Conservation (phyloP, 2,888 invertebrate species). For the Rhyacophila evoluta region DNA sequence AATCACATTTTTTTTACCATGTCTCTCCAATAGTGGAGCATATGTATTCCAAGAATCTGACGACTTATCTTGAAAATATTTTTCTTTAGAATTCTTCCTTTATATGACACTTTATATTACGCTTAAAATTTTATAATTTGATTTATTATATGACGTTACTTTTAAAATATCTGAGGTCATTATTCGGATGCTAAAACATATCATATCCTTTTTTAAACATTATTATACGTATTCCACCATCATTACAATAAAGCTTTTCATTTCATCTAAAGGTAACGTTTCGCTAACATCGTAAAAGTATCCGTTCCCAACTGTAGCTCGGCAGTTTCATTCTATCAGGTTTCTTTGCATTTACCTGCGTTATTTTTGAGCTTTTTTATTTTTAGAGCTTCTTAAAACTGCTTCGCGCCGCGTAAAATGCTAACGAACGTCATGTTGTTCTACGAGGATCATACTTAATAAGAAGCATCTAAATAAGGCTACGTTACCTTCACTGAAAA, state of each 20-base stretch:
- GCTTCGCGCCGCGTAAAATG: not conserved
- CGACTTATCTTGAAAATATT: too few species aligned
- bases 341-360: constrained; percentile 10
- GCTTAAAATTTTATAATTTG: too few species aligned
- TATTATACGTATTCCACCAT: not conserved
- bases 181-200: not conserved
- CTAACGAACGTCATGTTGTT: constrained; percentile 4
- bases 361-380: not conserved
- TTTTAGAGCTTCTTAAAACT: constrained; percentile 9
- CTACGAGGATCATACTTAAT: not conserved
- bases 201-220: not conserved
- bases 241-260: not conserved
- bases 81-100: too few species aligned
- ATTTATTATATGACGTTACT: too few species aligned
- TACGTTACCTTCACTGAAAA: not conserved
- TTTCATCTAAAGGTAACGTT: constrained; percentile 13
- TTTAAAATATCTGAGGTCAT: not conserved
- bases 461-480: not conserved
- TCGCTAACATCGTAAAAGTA: not conserved
- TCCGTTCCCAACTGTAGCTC: not conserved
- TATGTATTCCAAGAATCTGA: too few species aligned
- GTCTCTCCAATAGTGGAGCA: too few species aligned
- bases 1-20: too few species aligned
- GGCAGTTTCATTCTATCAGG: not conserved
- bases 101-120: too few species aligned